A percentile compares a stretch with the other conserved stretches of the same genome.
Evolutionary conservation across 2,113 vertebrate genomes (phyloP).

Genomic region (Prunella fulvescens): DNA sequence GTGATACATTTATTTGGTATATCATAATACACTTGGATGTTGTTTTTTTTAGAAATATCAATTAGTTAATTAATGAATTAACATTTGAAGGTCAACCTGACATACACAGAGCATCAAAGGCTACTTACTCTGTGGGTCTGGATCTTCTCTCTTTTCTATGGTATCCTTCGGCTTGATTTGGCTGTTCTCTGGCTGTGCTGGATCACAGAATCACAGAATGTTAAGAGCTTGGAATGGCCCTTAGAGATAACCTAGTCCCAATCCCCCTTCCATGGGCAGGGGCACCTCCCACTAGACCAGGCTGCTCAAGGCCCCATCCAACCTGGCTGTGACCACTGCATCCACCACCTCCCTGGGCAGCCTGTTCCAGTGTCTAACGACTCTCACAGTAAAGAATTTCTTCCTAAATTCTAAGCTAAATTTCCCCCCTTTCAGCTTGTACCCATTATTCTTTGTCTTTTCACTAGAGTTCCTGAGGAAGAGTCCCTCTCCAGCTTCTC

Average conservation of each 20-base stretch:
- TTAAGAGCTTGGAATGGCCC: not conserved
- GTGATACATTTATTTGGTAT: not conserved
- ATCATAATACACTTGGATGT: not conserved
- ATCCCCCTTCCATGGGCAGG: not conserved
- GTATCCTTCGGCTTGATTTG: not conserved
- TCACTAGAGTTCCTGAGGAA: not conserved
- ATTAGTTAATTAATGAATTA: not conserved
- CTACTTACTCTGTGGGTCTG: not conserved
- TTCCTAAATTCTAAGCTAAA: not conserved
- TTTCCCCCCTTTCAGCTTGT: not conserved
- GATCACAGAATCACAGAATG: not conserved
- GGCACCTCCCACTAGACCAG: not conserved
- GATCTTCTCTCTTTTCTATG: not conserved
- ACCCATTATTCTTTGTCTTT: not conserved
- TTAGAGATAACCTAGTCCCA: not conserved
- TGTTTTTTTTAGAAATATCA: not conserved
- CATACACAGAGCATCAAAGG: not conserved
- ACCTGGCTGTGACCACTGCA: not conserved
- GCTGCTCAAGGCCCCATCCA: not conserved
- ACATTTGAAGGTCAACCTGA: not conserved
- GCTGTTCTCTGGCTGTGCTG: not conserved
- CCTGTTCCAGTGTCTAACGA: not conserved
- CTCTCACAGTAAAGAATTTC: not conserved
- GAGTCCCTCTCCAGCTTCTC: fast-evolving
- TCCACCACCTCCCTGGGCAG: not conserved